Base-by-base conservation (phyloP, 2,113 vertebrate species). In the Cyrtonyx montezumae region DNA sequence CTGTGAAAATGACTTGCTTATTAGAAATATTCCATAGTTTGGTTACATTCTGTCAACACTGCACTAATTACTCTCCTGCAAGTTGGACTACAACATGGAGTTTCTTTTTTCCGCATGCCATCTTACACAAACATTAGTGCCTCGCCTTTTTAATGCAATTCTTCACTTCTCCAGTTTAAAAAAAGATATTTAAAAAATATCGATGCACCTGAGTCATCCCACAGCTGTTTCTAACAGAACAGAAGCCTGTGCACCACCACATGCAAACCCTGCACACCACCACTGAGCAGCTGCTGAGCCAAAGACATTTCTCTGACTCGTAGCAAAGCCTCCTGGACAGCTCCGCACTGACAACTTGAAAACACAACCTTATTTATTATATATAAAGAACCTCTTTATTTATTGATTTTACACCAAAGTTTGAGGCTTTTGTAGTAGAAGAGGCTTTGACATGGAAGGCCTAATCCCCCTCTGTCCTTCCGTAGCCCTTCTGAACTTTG, bases 11-110 rank as follows among this genome's bases (percentile, higher is more conserved):
- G 87, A 51, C 43, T 55, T 48, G 32, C 5, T 67, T 70, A 36
- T 61, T 93, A 88, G 77, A 58, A 94, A 78, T 80, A 85, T 76
- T 80, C 53, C 76, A 32, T 21, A 21, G 43, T 91, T 90, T 82
- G 20, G 11, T 85, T 65, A 65, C 68, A 91, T 69, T 79, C 55
- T 83, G 48, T 79, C 84, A 95, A 14, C 76, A 91, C 70, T 46
- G 84, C 56, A 75, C 75, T 93, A 93, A 93, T 58, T 80, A 43
- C 43, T 89, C 61, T 82, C 51, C 71, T 77, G 40, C 32, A 65
- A 91, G 59, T 23, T 53, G 13, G 58, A 45, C 49, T 93, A 66
- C 22, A 77, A 65, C 0, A 26, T 45, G 62, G 23, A 74, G 28
- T n/a, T 61, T 76, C 68, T 88, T 63, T 67, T 79, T 59, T 37